Base-by-base conservation (phyloP, 2,888 invertebrate species). In the Bedellia somnulentella region DNA sequence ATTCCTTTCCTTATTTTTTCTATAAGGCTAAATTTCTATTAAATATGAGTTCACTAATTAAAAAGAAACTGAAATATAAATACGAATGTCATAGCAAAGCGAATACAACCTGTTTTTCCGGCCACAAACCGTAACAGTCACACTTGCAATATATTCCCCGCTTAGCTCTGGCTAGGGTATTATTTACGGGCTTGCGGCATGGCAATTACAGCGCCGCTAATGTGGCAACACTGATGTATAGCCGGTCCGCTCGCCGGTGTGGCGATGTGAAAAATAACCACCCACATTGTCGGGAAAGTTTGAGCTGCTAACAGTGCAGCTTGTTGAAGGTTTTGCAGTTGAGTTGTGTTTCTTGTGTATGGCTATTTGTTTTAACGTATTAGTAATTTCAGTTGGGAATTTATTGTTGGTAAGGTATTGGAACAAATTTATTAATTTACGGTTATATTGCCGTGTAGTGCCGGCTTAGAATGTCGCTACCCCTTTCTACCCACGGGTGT, bases 121-220 rank as follows among this genome's bases (percentile, higher is more conserved):
- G n/a, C n/a, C n/a, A n/a, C n/a, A n/a, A n/a, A n/a, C n/a, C n/a
- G n/a, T n/a, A n/a, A 26, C 31, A 27, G 14, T 6, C 28, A 9
- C 16, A 17, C 8, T 18, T 18, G 30, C 30, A 25, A 25, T 24
- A 24, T 31, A 22, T 31, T 14, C 15, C 22, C 15, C 22, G 15
- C 29, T 29, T 23, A 31, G 21, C 23, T 13, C 27, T 30, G 35
- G 4, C 23, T 18, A 11, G 24, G 29, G 38, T 42, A 46, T 56
- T 54, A 56, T 57, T 57, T 57, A 55, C 38, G 47, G 33, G 37
- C 48, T 49, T 51, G 46, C 46, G 40, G 39, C 40, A 30, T 39
- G 37, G 47, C 51, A 53, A 55, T 57, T 57, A 57, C 52, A 45
- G 42, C 33, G 29, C 43, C 42, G 39, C 48, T 56, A 55, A 57